Evolutionary conservation across 2,797 vertebrate species (phyloP), one percentile per base, ranked within the genome.

Genomic region (Morelia viridis): DNA sequence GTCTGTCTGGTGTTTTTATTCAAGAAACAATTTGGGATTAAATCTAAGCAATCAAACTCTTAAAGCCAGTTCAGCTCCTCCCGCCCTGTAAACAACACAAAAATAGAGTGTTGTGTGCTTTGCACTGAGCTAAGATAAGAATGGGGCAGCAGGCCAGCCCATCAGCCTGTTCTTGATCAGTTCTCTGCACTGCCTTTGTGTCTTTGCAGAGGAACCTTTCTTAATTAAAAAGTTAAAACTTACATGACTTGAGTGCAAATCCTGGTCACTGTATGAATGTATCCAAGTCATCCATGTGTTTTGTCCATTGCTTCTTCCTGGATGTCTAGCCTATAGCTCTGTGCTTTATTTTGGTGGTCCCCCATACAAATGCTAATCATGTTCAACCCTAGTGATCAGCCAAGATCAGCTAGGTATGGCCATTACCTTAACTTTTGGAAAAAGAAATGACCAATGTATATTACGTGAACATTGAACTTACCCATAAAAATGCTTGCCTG

Each of bases 11-110:
- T 94, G 94, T 94, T 94, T 94, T 68, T 89, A 96, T 95, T 95
- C 95, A 96, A 96, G 95, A 96, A 96, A 94, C 94, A 94, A 94
- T 95, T 96, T 97, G 94, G 95, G 95, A 96, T 95, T 96, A 96
- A 96, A 96, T 95, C 94, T 94, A 96, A 94, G 95, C 95, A 96
- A 96, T 96, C 95, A 93, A 92, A 95, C 96, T 96, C 94, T 96
- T 95, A 96, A 89, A 95, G 89, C 95, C 94, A 76, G 9, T 95
- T 90, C 89, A 90, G 22, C 58, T 84, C 5, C 90, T 94, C 62
- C 0, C 93, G 92, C 89, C 91, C 0, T 94, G 94, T 94, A 95
- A 93, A 95, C 92, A 95, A 89, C 95, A 94, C 94, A 96, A 95
- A 97, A 96, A 96, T 92, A 94, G 85, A 19, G 93, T 94, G 94